A percentile compares a stretch with the other conserved stretches of the same genome.
Evolutionary conservation across 2,113 vertebrate genomes (phyloP).

Genomic region (Eurystomus gularis): DNA sequence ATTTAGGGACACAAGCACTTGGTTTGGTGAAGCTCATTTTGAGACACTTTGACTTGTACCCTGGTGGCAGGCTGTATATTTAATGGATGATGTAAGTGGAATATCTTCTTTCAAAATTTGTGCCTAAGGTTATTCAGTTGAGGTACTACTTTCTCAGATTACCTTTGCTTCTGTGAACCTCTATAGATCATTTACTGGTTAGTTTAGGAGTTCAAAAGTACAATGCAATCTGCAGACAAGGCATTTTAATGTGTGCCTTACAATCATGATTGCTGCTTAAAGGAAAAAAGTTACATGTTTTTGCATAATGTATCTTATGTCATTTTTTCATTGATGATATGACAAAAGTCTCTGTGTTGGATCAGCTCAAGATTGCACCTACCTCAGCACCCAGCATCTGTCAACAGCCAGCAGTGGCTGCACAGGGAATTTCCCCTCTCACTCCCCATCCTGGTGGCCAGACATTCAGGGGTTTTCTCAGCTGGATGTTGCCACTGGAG

Average conservation of each 20-base stretch:
- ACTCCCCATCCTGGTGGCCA: background rate
- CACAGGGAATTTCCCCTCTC: background rate
- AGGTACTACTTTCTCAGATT: background rate
- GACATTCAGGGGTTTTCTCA: rapidly evolving
- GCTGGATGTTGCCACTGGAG: background rate
- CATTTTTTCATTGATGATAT: background rate
- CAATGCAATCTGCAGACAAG: background rate
- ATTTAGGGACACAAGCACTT: background rate
- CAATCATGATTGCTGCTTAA: background rate
- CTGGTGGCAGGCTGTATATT: background rate
- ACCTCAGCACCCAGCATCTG: background rate
- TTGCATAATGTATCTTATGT: background rate
- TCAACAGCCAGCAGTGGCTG: background rate
- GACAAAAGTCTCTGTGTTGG: background rate
- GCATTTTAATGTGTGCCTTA: background rate
- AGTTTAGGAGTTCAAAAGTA: background rate
- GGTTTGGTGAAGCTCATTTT: background rate
- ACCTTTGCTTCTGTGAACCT: background rate
- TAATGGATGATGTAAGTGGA: background rate
- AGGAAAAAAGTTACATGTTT: background rate
- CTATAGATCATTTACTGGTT: background rate
- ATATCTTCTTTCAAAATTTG: background rate
- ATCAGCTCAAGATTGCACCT: background rate
- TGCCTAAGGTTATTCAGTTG: background rate
- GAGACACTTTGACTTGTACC: background rate